Conservation (phyloP, 2,888 invertebrate species). For the Automeris io region DNA sequence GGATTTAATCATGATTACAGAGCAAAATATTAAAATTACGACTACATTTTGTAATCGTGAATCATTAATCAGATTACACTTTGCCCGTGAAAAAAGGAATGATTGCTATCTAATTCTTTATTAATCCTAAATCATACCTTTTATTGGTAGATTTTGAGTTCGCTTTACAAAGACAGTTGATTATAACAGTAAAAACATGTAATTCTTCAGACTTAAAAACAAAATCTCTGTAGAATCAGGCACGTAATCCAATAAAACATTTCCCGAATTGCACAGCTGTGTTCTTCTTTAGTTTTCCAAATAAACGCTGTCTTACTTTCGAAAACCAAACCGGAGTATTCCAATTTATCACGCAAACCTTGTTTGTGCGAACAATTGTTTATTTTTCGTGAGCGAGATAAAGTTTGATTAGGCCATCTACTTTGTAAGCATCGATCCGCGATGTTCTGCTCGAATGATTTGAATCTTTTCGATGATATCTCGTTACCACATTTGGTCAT, state of each 20-base stretch:
- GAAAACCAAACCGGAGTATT: not conserved
- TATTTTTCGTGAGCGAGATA: constrained; percentile 1
- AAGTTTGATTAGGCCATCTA: constrained; percentile 3
- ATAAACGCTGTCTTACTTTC: constrained; percentile 4
- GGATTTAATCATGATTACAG: no score
- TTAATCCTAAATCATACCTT: no score
- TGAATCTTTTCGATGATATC: not conserved
- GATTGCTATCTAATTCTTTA: no score
- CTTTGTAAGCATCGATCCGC: not conserved
- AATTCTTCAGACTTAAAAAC: no score
- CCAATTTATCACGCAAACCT: constrained; percentile 5
- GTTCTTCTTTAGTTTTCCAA: constrained; percentile 2
- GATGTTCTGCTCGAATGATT: not conserved
- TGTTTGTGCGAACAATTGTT: constrained; percentile 2
- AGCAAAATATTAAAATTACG: no score
- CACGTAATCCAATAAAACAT: constrained; percentile 2
- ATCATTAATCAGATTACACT: no score
- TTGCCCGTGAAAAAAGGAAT: no score
- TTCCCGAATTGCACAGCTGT: constrained; percentile 1
- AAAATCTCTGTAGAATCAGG: not conserved
- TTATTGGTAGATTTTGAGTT: no score
- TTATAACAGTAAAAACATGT: no score
- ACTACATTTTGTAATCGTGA: no score
- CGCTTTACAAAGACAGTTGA: no score
- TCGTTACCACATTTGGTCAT: not conserved